Percentiles rank a stretch among this genome's conserved stretches.
Conservation (phyloP, 2,888 invertebrate species). For the Gonocerus acuteangulatus region DNA sequence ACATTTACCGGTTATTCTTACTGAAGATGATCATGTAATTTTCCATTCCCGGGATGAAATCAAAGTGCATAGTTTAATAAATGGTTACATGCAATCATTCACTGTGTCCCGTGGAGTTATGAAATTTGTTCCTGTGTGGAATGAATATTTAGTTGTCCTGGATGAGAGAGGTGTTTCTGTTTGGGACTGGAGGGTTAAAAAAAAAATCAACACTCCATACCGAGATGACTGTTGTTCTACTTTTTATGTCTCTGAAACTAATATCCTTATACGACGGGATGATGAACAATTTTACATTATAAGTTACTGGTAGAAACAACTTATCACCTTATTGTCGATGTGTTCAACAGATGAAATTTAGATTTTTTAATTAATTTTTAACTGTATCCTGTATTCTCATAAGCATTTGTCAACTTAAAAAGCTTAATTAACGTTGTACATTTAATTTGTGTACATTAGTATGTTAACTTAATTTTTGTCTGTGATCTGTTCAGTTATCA, state of each 20-base stretch:
- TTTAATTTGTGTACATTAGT: too few relatives aligned
- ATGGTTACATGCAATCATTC: not conserved
- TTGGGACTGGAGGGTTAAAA: not conserved
- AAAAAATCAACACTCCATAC: conserved; percentile 2
- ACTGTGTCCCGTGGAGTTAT: not conserved
- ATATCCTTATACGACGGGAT: conserved; percentile 1
- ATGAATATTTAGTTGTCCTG: conserved; percentile 1
- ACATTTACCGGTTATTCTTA: conserved; percentile 18
- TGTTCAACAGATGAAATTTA: too few relatives aligned
- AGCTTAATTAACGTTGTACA: too few relatives aligned
- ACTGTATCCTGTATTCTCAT: too few relatives aligned
- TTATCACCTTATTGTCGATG: too few relatives aligned
- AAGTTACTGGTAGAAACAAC: conserved; percentile 13
- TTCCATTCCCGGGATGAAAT: conserved; percentile 16
- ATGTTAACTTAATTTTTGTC: too few relatives aligned
- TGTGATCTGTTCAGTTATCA: too few relatives aligned
- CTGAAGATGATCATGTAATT: conserved; percentile 20
- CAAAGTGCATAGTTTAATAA: not conserved
- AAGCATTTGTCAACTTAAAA: too few relatives aligned
- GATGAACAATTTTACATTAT: not conserved
- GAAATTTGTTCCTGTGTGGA: not conserved
- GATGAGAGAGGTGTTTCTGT: conserved; percentile 16
- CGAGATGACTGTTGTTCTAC: not conserved
- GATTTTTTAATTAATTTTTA: too few relatives aligned
- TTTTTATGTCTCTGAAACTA: conserved; percentile 1